Evolutionary conservation across 2,113 vertebrate genomes (phyloP).

Genomic region (Oostethus manadensis): DNA sequence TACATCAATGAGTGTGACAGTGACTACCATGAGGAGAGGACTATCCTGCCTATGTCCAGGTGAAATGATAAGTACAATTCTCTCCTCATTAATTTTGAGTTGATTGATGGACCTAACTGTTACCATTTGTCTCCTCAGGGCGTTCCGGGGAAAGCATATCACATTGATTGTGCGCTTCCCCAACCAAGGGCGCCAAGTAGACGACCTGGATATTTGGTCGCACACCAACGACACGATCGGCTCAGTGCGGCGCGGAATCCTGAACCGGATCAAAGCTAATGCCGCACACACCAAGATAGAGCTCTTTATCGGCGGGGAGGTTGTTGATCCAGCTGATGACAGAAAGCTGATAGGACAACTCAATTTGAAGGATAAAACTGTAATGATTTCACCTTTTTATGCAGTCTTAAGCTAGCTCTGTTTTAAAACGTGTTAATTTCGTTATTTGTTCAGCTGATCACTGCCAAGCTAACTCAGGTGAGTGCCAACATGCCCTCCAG

Average conservation of each 20-base stretch:
- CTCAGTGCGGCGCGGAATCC: constrained; percentile 91
- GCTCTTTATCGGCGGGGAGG: constrained; percentile 93
- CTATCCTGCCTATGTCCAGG: constrained; percentile 99
- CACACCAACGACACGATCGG: constrained; percentile 99
- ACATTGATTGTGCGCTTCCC: constrained; percentile 95
- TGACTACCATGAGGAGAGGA: constrained; percentile 97
- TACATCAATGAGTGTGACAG: constrained; percentile 99
- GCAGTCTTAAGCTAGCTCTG: neutral
- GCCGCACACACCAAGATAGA: constrained; percentile 96
- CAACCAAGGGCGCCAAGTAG: constrained; percentile 96
- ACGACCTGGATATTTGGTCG: constrained; percentile 98
- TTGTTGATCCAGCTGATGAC: constrained; percentile 97
- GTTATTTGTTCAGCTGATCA: constrained; percentile 80
- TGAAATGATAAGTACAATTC: constrained; percentile 41
- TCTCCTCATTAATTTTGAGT: neutral
- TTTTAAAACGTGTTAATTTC: neutral
- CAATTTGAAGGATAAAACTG: constrained; percentile 98
- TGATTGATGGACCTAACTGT: neutral
- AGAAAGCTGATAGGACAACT: constrained; percentile 96
- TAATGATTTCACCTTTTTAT: constrained; percentile 51
- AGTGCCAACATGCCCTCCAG: constrained; percentile 99
- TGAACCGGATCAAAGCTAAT: constrained; percentile 96
- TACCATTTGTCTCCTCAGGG: constrained; percentile 72
- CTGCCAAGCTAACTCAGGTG: constrained; percentile 97
- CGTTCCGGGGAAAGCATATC: constrained; percentile 96